Evolutionary conservation across 1,140 invertebrate species (phyloP).

Genomic region (Drosophila pseudoobscura): DNA sequence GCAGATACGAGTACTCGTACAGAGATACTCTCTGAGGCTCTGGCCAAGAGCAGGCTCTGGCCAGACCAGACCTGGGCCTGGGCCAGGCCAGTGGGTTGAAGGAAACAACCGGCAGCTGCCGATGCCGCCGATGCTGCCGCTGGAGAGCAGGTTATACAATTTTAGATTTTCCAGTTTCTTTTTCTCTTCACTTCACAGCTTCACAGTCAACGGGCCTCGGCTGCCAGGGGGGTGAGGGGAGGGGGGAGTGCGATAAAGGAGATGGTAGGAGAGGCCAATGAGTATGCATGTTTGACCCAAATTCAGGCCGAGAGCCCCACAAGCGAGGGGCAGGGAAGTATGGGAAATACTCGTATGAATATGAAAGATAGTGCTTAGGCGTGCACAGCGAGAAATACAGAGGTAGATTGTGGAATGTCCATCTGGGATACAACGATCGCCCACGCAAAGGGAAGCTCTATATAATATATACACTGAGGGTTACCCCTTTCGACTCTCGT

Average conservation of each 20-base stretch:
- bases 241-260: conserved; percentile 37
- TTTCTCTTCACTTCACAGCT: conserved; percentile 11
- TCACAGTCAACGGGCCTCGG: background rate
- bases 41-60: conserved; percentile 19
- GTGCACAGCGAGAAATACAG: conserved; percentile 13
- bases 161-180: conserved; percentile 67
- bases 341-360: conserved; percentile 17
- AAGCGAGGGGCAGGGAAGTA: conserved; percentile 29
- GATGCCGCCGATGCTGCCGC: conserved; percentile 38
- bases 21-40: conserved; percentile 48
- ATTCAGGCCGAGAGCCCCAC: conserved; percentile 54
- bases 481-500: too few relatives aligned
- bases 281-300: conserved; percentile 81
- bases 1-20: conserved; percentile 33
- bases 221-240: background rate
- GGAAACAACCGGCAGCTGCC: conserved; percentile 28
- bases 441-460: too few relatives aligned
- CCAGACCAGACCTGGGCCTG: conserved; percentile 21
- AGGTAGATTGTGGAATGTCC: background rate
- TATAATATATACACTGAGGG: too few relatives aligned
- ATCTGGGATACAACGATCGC: too few relatives aligned
- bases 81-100: conserved; percentile 34
- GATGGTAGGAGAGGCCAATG: conserved; percentile 55
- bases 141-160: conserved; percentile 77
- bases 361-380: conserved; percentile 7